Conservation (phyloP, 2,797 vertebrate species). For the Tolypeutes matacus region DNA sequence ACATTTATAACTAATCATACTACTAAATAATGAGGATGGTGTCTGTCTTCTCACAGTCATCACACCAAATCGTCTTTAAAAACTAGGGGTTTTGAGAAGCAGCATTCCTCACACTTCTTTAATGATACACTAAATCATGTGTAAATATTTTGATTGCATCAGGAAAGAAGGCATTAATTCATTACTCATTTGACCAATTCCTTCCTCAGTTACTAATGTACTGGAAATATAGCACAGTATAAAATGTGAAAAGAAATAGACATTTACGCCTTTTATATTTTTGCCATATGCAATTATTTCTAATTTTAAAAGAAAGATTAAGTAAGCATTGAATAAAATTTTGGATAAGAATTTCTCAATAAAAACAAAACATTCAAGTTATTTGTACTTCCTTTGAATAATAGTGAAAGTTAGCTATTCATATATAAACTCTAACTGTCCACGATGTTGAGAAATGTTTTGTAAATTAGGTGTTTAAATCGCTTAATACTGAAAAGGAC, state of each 20-base stretch:
- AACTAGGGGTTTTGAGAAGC: background rate
- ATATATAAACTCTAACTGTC: constrained; percentile 67
- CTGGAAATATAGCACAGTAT: background rate
- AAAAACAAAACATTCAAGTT: constrained; percentile 60
- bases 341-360: background rate
- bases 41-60: background rate
- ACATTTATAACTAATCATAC: background rate
- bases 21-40: background rate
- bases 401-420: constrained; percentile 28
- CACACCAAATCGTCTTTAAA: background rate
- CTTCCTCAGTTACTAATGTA: background rate
- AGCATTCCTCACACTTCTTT: background rate
- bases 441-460: constrained; percentile 64
- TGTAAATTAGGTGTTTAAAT: constrained; percentile 79
- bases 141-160: background rate
- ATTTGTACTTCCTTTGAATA: constrained; percentile 63
- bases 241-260: background rate
- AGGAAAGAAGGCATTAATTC: constrained; percentile 29
- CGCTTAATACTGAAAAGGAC: constrained; percentile 57
- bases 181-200: background rate
- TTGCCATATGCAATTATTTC: background rate
- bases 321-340: background rate
- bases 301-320: background rate
- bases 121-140: background rate
- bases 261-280: background rate